phyloP scores from a whole-genome alignment of 2,797 vertebrate species.

The Oophaga sylvatica region DNA sequence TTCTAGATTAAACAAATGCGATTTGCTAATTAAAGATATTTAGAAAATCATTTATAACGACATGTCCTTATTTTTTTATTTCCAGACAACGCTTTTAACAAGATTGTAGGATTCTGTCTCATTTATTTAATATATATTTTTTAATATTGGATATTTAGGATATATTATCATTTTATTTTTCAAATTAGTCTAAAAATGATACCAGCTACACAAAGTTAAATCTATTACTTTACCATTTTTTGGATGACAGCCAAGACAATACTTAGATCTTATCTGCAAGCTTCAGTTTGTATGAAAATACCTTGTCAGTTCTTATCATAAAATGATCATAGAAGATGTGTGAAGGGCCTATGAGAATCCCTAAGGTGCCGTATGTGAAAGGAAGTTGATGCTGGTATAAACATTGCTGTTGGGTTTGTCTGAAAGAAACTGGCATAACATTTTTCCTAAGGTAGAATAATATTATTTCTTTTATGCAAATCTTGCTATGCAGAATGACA shows the following conservation, averaged over 20 bases:
- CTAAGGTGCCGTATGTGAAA: background rate
- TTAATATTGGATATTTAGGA: background rate
- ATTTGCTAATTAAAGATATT: too few species aligned
- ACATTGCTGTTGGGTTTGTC: background rate
- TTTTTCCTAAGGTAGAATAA: slow-evolving; percentile 10
- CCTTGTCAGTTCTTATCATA: slow-evolving; percentile 32
- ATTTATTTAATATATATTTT: background rate
- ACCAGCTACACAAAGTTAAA: background rate
- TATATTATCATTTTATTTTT: background rate
- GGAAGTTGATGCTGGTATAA: slow-evolving; percentile 9
- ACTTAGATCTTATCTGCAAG: slow-evolving; percentile 24
- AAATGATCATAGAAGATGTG: slow-evolving; percentile 11
- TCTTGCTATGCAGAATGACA: background rate
- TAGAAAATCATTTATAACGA: too few species aligned
- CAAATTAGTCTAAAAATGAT: background rate
- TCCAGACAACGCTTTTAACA: background rate
- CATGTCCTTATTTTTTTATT: too few species aligned
- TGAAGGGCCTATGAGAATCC: slow-evolving; percentile 16
- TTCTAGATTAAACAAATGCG: too few species aligned
- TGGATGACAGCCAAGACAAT: slow-evolving; percentile 28
- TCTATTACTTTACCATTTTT: background rate
- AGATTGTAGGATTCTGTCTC: background rate
- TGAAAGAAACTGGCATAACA: background rate
- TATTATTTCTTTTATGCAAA: slow-evolving; percentile 15
- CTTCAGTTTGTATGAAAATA: slow-evolving; percentile 5